A percentile compares a stretch with the other conserved stretches of the same genome.
Conservation (phyloP, 2,888 invertebrate species). For the Aproaerema taeniolella region DNA sequence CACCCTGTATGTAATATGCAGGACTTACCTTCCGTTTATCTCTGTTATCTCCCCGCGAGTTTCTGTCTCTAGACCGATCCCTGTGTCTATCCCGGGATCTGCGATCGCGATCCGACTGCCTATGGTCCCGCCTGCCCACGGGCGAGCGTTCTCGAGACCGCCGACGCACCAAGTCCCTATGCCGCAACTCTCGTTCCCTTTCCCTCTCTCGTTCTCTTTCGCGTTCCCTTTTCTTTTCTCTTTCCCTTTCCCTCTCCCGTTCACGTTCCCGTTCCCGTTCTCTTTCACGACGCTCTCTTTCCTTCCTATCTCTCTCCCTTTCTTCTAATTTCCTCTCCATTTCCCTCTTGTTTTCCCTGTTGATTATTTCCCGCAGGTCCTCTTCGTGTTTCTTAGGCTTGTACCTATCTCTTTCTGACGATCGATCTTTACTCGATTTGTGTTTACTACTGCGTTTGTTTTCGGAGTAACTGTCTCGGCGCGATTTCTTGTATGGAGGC, state of each 20-base stretch:
- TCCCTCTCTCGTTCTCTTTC: conserved; percentile 39
- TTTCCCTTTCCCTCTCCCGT: conserved; percentile 32
- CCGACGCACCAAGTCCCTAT: conserved; percentile 29
- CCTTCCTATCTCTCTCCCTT: conserved; percentile 54
- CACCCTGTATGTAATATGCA: no score
- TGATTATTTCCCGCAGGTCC: conserved; percentile 62
- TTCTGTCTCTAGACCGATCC: conserved; percentile 28
- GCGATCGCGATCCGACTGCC: conserved; percentile 35
- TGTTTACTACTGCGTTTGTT: conserved; percentile 54
- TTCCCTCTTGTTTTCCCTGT: conserved; percentile 48
- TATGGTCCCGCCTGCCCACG: conserved; percentile 26
- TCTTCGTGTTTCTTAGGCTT: conserved; percentile 47
- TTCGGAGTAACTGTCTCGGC: conserved; percentile 38
- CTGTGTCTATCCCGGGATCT: conserved; percentile 31
- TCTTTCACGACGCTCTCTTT: conserved; percentile 44
- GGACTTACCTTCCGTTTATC: conserved; percentile 40
- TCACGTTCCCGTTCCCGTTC: conserved; percentile 29
- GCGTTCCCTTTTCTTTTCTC: conserved; percentile 34
- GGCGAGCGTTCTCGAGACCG: conserved; percentile 29
- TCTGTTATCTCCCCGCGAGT: conserved; percentile 35
- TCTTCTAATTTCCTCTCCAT: conserved; percentile 51
- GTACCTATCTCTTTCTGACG: conserved; percentile 40
- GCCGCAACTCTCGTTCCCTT: conserved; percentile 27
- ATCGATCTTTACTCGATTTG: conserved; percentile 53
- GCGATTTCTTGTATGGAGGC: conserved; percentile 57